Base-by-base conservation (phyloP, 2,888 invertebrate genomes). In the Tinea semifulvella region DNA sequence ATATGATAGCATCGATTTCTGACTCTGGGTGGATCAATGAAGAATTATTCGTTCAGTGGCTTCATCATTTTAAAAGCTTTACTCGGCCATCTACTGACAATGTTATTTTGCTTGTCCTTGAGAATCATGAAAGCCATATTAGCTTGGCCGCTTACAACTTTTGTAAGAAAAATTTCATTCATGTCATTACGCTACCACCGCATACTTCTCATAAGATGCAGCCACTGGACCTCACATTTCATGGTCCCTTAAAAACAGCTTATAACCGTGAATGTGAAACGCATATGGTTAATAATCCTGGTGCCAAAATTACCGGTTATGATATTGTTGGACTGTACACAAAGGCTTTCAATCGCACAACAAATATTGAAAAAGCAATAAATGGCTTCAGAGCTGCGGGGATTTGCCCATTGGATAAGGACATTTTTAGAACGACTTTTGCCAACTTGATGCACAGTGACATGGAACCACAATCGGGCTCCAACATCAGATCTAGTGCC, bases 11-110 rank as follows among this genome's bases (percentile, higher is more conserved):
- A n/a, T 36, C 49, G 43, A 47, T 52, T 10, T 49, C 49, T 28
- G 55, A 55, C 40, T 56, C 54, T 19, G 55, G 54, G 27, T 63
- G 53, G 55, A 59, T 56, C 20, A 59, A 54, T 42, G 54, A 55
- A 45, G 44, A 28, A 26, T 40, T 56, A 52, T 62, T 61, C 45
- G 47, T 54, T 1, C 50, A 55, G 36, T 60, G 55, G 54, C 38
- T 60, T 10, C 48, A 53, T 6, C 56, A 59, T 44, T 61, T 62
- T 35, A 55, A 45, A 20, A 45, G 43, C n/a, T 48, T 38, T 46
- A 52, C 47, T 2, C 51, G 55, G 40, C 52, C 55, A 26, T 43
- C 49, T 17, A n/a, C 35, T 17, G 50, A 49, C 11, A 39, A 54
- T 22, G 6, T 8, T 7, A 22, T 22, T 22, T 8, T 22, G 8